Evolutionary conservation across 2,888 invertebrate species (phyloP), one percentile per base, ranked within the genome.

Genomic region (Laspeyria flexula): DNA sequence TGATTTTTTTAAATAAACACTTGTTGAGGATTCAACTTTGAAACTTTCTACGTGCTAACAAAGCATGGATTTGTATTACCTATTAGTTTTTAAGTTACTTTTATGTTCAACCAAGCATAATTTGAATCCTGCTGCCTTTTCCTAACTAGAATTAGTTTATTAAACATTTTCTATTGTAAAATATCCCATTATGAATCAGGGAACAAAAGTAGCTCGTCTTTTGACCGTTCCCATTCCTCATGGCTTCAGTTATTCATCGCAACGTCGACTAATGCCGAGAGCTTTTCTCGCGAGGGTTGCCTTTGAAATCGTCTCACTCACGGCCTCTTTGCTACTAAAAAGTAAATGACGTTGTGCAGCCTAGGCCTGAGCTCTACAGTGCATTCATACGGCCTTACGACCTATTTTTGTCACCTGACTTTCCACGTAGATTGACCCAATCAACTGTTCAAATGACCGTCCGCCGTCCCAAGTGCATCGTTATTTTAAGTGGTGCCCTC

Each of bases 331-430:
- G 68, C 67, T 50, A 60, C 61, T 64, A 70, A 73, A 71, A 70
- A 73, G 73, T 73, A 80, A 79, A 74, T 77, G 77, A 75, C 73
- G 74, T 71, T 72, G 65, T 57, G 58, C 51, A 66, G 44, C 50
- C 50, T 50, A 70, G 66, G 70, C 73, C 70, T 59, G 54, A 44
- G 40, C 21, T 33, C 4, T 18, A 34, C 43, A 12, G 21, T 60
- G 77, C 71, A 76, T 73, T 76, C 71, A 68, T 40, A 59, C 66
- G 29, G 47, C 65, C 55, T 61, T 66, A 62, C 59, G 78, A 73
- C 79, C 78, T 73, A 80, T 68, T 75, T 78, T 73, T 69, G 67
- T 69, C 71, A 58, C 69, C 61, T 65, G 65, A 42, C 55, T 51
- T 49, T 57, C 40, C 47, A 55, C 54, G 57, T 55, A 69, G 67